Evolutionary conservation across 1,140 invertebrate genomes (phyloP), one percentile per base, ranked within the genome.

Genomic region (Thaumetopoea pityocampa): DNA sequence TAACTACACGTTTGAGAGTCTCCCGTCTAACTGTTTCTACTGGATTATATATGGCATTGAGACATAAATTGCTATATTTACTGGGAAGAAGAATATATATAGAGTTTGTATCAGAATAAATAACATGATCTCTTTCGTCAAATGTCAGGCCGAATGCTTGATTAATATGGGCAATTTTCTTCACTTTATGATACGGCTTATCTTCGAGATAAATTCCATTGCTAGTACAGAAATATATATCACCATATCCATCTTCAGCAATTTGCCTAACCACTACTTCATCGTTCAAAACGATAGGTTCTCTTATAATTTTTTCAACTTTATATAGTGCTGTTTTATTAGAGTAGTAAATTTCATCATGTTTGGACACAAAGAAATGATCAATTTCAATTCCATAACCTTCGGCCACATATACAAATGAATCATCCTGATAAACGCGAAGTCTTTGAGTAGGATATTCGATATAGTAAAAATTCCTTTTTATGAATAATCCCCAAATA

Each of bases 281-380:
- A 40, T 77, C 72, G 27, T 51, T 49, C 4, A 81, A 23, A 12
- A 67, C 36, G 11, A 67, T 47, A 3, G 60, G 24, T n/a, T 33
- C 29, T 14, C 38, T 59, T 4, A 10, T 58, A 6, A 34, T 11
- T 10, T 36, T 64, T 24, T 69, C 70, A 1, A 77, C 54, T 62
- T 77, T 82, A 20, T 61, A 79, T 4, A 77, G 35, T 0, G 77
- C 77, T 1, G 74, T 79, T 49, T 61, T 67, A 23, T 79, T 82
- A 7, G 68, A 56, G 18, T 67, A 76, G 49, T 79, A 82, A 22
- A 82, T 57, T 14, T 74, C 64, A 1, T 26, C 24, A n/a, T 38
- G 30, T 55, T 62, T 77, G 0, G 72, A 64, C 4, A 76, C 57
- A 14, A 61, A 73, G 30, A 82, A 82, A 36, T 60, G 41, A 22